Evolutionary conservation across 37 sponge, comb jelly and placozoan species (phyloP).

Genomic region (Chondrosia reniformis): DNA sequence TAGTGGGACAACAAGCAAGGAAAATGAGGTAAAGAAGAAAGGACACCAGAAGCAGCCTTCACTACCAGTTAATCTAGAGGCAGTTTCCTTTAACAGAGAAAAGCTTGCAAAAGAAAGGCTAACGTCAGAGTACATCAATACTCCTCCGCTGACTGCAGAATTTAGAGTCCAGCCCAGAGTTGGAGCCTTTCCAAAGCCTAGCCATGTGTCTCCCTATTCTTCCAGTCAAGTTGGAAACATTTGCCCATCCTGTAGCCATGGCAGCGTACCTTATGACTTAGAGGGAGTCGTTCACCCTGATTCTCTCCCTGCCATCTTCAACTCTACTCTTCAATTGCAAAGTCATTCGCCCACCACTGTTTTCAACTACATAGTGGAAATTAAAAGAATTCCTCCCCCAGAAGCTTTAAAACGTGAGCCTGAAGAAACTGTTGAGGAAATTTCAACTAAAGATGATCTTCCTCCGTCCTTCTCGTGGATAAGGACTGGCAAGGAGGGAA

Average conservation of each 20-base stretch:
- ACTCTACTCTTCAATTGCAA: background rate
- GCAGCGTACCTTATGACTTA: background rate
- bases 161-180: conserved; percentile 55
- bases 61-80: conserved; percentile 11
- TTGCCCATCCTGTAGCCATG: conserved; percentile 12
- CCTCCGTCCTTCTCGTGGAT: too few relatives aligned
- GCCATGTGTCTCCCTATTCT: too few relatives aligned
- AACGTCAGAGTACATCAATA: conserved; percentile 10
- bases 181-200: too few relatives aligned
- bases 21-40: background rate
- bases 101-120: background rate
- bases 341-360: background rate
- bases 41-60: conserved; percentile 18
- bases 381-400: background rate
- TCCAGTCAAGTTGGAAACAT: background rate
- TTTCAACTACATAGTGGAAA: background rate
- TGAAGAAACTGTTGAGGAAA: background rate
- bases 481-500: too few relatives aligned
- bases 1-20: background rate
- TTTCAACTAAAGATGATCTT: background rate
- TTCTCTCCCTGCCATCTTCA: conserved; percentile 53
- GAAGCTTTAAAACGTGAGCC: too few relatives aligned
- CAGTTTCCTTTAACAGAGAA: background rate
- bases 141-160: conserved; percentile 23
- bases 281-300: conserved; percentile 64